phyloP scores from a whole-genome alignment of 92 coral and sea anemone genomes.

The Pocillopora grandis region DNA sequence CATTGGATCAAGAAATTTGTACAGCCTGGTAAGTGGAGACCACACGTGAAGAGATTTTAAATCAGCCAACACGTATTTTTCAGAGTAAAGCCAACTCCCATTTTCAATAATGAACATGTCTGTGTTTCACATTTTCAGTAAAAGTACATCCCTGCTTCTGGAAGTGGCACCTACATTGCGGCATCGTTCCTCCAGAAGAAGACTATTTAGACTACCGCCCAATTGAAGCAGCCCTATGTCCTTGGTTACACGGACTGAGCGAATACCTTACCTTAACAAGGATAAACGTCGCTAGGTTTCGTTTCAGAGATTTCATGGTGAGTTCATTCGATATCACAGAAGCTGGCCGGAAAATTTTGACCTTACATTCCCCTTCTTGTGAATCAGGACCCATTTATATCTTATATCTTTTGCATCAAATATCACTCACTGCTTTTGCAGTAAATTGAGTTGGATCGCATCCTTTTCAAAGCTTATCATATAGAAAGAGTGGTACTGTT shows the following conservation, averaged over 20 bases:
- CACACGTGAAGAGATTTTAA: too few relatives aligned
- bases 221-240: background rate
- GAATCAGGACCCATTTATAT: too few relatives aligned
- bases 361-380: too few relatives aligned
- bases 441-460: too few relatives aligned
- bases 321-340: background rate
- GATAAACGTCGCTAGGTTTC: conserved; percentile 21
- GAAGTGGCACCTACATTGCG: conserved; percentile 31
- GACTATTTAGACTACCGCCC: conserved; percentile 41
- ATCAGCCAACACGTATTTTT: background rate
- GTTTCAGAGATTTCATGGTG: conserved; percentile 28
- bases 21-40: conserved; percentile 14
- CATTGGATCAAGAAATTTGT: conserved; percentile 53
- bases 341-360: background rate
- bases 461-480: too few relatives aligned
- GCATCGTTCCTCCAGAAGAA: conserved; percentile 35
- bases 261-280: conserved; percentile 4
- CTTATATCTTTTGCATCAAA: too few relatives aligned
- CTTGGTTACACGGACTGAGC: background rate
- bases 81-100: background rate
- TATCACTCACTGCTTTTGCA: too few relatives aligned
- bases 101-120: background rate
- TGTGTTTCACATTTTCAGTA: background rate
- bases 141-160: background rate
- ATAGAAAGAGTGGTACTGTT: too few relatives aligned